Conservation (phyloP, 1,140 invertebrate species). For the Brachionus calyciflorus region DNA sequence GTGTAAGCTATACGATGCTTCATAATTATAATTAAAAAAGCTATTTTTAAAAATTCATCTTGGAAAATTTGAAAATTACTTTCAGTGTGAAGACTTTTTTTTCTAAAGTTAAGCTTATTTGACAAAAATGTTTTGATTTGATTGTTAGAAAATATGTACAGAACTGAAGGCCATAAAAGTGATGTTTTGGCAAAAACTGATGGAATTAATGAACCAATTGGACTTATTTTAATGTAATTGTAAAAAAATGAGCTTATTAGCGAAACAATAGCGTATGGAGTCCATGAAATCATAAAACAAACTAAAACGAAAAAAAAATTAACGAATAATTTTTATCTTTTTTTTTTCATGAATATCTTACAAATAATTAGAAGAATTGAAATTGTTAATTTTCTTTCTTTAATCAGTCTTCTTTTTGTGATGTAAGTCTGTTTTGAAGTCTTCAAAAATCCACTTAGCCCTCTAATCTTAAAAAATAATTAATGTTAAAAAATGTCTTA, state of each 20-base stretch:
- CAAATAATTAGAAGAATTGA: constrained; percentile 19
- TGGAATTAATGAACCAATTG: not conserved
- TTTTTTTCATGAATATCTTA: not conserved
- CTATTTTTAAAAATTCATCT: too few relatives aligned
- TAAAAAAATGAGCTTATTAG: constrained; percentile 31
- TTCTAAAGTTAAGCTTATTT: too few relatives aligned
- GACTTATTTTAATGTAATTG: not conserved
- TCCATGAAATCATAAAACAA: constrained; percentile 23
- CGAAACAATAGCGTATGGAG: constrained; percentile 18
- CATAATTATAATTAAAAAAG: too few relatives aligned
- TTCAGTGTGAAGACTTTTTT: too few relatives aligned
- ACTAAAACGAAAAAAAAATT: not conserved
- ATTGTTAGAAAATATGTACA: constrained; percentile 34
- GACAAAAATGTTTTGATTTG: too few relatives aligned
- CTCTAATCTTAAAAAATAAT: constrained; percentile 22
- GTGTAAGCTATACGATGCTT: too few relatives aligned
- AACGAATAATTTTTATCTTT: not conserved
- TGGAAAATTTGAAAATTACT: too few relatives aligned
- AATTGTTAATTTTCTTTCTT: constrained; percentile 36
- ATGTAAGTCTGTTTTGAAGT: constrained; percentile 12
- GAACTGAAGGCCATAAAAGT: constrained; percentile 1
- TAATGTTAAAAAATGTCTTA: not conserved
- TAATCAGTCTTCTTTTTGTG: constrained; percentile 7
- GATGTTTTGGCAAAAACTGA: constrained; percentile 38
- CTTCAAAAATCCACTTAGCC: constrained; percentile 2